Evolutionary conservation across 2,113 vertebrate genomes (phyloP), one percentile per base, ranked within the genome.

Genomic region (Pardalotus punctatus): DNA sequence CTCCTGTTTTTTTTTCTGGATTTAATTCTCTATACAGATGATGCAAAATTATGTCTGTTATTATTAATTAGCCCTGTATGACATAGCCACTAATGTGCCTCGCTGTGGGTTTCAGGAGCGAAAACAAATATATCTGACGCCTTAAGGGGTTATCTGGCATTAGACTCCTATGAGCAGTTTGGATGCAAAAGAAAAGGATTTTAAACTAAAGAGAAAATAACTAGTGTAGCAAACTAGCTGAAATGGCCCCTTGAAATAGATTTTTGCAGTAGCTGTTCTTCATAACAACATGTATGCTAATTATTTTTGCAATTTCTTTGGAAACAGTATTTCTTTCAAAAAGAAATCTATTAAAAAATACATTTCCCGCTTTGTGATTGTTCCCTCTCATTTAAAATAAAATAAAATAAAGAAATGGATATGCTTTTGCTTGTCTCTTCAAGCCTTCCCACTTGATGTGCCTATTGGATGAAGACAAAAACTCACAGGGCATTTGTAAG

Each of bases 161-260:
- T 93, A 95, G 84, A 94, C 96, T 96, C 92, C 97, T 98, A 51
- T 69, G 76, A 98, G 97, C 96, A 94, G 92, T 97, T 96, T 98
- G 97, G 97, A 98, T 96, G 77, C 76, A 98, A 96, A 98, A 98
- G 66, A 97, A 96, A 98, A 95, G 78, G 93, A 97, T 70, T 97
- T 92, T 67, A 96, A 94, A 90, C 40, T 94, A 43, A 88, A 85
- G 53, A 96, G 91, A 98, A 97, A 97, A 97, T 36, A 95, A 98
- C 97, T 86, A 97, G 90, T 73, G 79, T 95, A 94, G 80, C 94
- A 97, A 94, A 89, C 80, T 66, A 35, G 27, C 57, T 95, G 83
- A 96, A 91, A 92, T 27, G 13, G 73, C 64, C 85, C 82, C 84
- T 92, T 81, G 87, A 96, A 97, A 96, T 81, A 57, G 18, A 53